phyloP scores from a whole-genome alignment of 2,888 invertebrate genomes.

The Noctua comes region DNA sequence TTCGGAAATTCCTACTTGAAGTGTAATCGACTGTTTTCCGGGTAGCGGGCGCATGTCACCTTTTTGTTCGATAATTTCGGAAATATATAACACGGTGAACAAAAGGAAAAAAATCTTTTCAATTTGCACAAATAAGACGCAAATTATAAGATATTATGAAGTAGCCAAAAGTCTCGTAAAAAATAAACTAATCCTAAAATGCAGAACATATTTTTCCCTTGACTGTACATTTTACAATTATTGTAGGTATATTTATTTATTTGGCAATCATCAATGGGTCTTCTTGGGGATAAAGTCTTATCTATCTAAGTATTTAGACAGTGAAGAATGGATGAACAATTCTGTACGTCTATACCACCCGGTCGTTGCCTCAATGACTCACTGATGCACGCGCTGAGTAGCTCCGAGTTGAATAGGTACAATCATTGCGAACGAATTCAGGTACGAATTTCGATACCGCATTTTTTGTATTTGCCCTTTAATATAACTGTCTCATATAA shows the following conservation, averaged over 20 bases:
- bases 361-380: constrained; percentile 83
- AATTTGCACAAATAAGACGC: not conserved
- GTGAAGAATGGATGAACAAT: constrained; percentile 69
- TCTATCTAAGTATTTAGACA: constrained; percentile 53
- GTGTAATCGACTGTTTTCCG: not conserved
- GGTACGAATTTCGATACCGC: constrained; percentile 65
- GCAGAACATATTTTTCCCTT: not conserved
- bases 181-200: not conserved
- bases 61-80: constrained; percentile 1
- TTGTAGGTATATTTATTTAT: not conserved
- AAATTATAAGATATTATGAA: not conserved
- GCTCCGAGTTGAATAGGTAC: constrained; percentile 69
- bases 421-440: constrained; percentile 72
- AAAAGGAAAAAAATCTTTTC: not conserved
- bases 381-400: constrained; percentile 73
- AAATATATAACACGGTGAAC: not conserved
- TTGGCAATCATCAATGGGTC: not conserved
- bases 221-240: constrained; percentile 4
- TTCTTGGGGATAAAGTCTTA: constrained; percentile 33
- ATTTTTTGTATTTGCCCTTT: constrained; percentile 26
- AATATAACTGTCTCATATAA: constrained; percentile 1
- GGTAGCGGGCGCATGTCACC: not conserved
- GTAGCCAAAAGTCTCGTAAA: not conserved
- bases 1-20: not conserved
- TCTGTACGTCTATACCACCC: constrained; percentile 70